A percentile compares a stretch with the other conserved stretches of the same genome.
Conservation (phyloP, 1,140 invertebrate genomes). For the Heliconius himera region DNA sequence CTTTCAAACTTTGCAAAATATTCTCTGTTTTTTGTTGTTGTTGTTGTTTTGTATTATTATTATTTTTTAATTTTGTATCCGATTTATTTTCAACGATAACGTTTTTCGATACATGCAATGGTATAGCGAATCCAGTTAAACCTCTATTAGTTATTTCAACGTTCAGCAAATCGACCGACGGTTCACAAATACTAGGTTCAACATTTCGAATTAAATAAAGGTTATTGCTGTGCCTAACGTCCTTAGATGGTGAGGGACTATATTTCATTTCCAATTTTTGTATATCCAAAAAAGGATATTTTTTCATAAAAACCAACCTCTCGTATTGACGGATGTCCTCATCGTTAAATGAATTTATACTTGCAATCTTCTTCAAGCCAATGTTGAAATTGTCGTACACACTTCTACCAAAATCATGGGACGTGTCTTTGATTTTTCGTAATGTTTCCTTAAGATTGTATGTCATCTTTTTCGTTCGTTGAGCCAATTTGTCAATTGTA, state of each 20-base stretch:
- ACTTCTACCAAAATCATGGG: constrained; percentile 50
- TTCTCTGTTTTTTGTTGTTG: constrained; percentile 6
- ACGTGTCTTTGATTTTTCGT: constrained; percentile 54
- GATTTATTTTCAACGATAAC: constrained; percentile 37
- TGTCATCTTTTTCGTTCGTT: constrained; percentile 54
- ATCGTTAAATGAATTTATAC: constrained; percentile 50
- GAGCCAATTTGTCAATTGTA: constrained; percentile 1
- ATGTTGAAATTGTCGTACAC: constrained; percentile 43
- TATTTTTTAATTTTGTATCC: constrained; percentile 29
- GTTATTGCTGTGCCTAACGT: constrained; percentile 52
- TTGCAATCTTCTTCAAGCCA: constrained; percentile 35
- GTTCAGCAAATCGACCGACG: constrained; percentile 54
- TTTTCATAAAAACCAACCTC: constrained; percentile 72
- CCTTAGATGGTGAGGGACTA: constrained; percentile 53
- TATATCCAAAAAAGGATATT: constrained; percentile 70
- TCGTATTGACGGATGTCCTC: constrained; percentile 65
- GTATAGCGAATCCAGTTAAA: constrained; percentile 67
- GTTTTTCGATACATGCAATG: constrained; percentile 46
- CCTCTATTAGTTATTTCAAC: constrained; percentile 72
- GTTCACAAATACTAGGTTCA: constrained; percentile 55
- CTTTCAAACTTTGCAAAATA: constrained; percentile 39
- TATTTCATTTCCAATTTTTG: constrained; percentile 66
- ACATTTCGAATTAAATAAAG: constrained; percentile 43
- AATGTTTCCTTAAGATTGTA: constrained; percentile 47
- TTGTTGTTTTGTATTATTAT: too few species aligned